Percentiles rank a stretch among this genome's conserved stretches.
Evolutionary conservation across 2,113 vertebrate species (phyloP).

Genomic region (Vulpes lagopus): DNA sequence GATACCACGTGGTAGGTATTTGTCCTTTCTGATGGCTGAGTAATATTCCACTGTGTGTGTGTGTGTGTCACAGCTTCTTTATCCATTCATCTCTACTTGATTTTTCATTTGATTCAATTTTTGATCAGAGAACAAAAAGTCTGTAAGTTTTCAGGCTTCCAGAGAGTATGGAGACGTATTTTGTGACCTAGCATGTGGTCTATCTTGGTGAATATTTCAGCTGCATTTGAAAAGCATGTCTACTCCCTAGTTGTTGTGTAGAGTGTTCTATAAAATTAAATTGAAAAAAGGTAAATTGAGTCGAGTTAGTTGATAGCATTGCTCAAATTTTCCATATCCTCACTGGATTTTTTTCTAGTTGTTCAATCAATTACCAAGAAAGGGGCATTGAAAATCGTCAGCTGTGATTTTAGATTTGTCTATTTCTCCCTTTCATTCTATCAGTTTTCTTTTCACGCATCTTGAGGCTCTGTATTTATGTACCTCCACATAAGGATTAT

Average conservation of each 20-base stretch:
- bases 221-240: accelerated
- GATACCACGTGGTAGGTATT: too few species aligned
- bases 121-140: neutral
- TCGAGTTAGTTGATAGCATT: neutral
- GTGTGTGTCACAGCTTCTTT: too few species aligned
- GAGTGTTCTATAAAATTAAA: neutral
- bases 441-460: neutral
- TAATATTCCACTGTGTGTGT: too few species aligned
- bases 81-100: neutral
- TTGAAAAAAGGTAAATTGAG: neutral
- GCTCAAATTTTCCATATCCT: neutral
- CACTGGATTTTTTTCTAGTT: neutral
- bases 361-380: neutral
- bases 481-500: neutral
- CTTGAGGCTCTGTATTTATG: neutral
- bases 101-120: neutral
- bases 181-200: too few species aligned
- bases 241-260: neutral
- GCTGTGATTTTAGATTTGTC: neutral
- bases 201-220: accelerated
- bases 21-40: too few species aligned
- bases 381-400: neutral
- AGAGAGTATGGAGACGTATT: too few species aligned
- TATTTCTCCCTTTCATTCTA: neutral
- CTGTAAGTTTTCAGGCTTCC: neutral